Evolutionary conservation across 1,140 invertebrate genomes (phyloP).

Genomic region (Monomorium pharaonis): DNA sequence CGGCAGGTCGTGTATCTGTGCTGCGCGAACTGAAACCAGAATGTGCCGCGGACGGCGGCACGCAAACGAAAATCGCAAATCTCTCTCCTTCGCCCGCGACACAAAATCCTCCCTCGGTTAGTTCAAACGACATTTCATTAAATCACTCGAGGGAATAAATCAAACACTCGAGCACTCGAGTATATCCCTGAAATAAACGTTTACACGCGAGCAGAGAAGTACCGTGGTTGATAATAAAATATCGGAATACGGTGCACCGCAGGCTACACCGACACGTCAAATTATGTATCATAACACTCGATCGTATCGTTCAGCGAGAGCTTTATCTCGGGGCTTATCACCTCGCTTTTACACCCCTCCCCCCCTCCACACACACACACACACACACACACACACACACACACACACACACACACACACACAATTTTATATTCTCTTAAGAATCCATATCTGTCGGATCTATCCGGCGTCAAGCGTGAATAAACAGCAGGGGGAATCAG

Average conservation of each 20-base stretch:
- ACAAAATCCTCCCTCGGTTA: background rate
- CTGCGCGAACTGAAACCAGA: background rate
- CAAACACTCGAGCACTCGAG: background rate
- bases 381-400: no score
- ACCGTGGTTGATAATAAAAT: background rate
- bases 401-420: no score
- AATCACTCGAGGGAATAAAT: background rate
- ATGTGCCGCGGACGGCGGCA: background rate
- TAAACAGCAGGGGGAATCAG: background rate
- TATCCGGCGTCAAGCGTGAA: background rate
- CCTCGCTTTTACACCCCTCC: background rate
- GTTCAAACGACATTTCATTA: background rate
- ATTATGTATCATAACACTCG: slow-evolving; percentile 1
- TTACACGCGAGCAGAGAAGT: background rate
- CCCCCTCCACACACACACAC: no score
- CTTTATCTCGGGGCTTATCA: background rate
- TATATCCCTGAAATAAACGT: background rate
- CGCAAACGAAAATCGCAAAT: background rate
- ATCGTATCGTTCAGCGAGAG: background rate
- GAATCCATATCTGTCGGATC: background rate
- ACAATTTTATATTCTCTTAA: background rate
- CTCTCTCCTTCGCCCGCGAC: background rate
- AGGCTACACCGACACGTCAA: background rate
- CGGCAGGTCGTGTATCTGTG: slow-evolving; percentile 28
- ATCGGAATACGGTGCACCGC: background rate